phyloP scores from a whole-genome alignment of 2,113 vertebrate species.

The Dicaeum eximium region DNA sequence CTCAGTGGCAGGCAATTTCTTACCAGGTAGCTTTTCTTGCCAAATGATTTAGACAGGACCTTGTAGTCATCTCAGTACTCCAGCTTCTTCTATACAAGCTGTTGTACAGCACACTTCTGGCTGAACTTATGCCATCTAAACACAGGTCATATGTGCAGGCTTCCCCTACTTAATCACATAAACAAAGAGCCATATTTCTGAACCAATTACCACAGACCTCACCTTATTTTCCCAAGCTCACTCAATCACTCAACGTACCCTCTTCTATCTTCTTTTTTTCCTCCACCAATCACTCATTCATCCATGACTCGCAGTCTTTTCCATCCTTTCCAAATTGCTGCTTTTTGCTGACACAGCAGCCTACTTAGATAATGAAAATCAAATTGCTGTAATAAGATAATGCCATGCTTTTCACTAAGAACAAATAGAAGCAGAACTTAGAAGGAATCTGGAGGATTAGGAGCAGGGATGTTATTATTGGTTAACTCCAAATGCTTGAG shows the following conservation, averaged over 20 bases:
- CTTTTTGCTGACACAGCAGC: slow-evolving; percentile 39
- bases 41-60: neutral
- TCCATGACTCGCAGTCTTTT: neutral
- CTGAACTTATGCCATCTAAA: neutral
- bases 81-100: neutral
- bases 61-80: neutral
- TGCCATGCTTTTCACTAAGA: slow-evolving; percentile 44
- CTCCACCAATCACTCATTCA: slow-evolving; percentile 30
- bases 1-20: neutral
- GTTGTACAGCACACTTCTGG: neutral
- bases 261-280: slow-evolving; percentile 14
- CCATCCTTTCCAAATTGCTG: slow-evolving; percentile 40
- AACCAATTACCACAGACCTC: neutral
- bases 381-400: slow-evolving; percentile 58
- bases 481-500: slow-evolving; percentile 37
- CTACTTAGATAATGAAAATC: slow-evolving; percentile 54
- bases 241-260: slow-evolving; percentile 18
- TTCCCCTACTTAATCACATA: neutral
- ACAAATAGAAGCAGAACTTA: slow-evolving; percentile 49
- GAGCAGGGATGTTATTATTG: slow-evolving; percentile 6
- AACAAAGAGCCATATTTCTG: slow-evolving; percentile 1
- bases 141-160: neutral
- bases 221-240: neutral
- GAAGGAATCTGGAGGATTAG: slow-evolving; percentile 58
- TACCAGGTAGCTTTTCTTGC: neutral